Evolutionary conservation across 2,888 invertebrate genomes (phyloP), one percentile per base, ranked within the genome.

Genomic region (Branchellion lobata): DNA sequence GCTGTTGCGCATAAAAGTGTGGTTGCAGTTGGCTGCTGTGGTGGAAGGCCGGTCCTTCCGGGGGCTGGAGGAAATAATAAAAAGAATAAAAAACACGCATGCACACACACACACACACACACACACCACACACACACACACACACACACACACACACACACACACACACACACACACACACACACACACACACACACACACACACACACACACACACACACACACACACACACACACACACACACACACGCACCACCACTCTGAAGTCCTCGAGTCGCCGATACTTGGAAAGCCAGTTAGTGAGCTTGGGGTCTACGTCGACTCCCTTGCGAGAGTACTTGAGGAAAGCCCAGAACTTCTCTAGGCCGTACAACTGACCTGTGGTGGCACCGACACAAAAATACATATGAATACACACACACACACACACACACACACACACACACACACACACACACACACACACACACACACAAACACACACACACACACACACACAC

Each of bases 271-370:
- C 88, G 27, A 88, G 85, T 34, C 86, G 85, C 83, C 88, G 88
- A 83, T 87, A 89, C 81, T 88, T 87, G 36, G 86, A 85, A 80
- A 90, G 84, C 83, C 87, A 85, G 31, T 85, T 85, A 72, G 86
- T 85, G 74, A 89, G 83, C 77, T 85, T 86, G 1, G 86, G 85
- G 79, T 88, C 86, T 33, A 89, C 85, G 51, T 88, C 87, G 0
- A 85, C 84, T 79, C 84, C 84, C 69, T 84, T 83, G 31, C 86
- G 80, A 1, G 87, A 96, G 90, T 97, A 98, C 88, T 97, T 97
- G 80, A 95, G 90, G 90, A 98, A 99, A 72, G 97, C 97, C 96
- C 98, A 97, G 89, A 99, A 99, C 88, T 99, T 99, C 89, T 99
- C 99, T 84, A 99, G 89, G 34, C 98, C 99, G 88, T 99, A 99